Base-by-base conservation (phyloP, 2,888 invertebrate species). In the Troglohyphantes excavatus region DNA sequence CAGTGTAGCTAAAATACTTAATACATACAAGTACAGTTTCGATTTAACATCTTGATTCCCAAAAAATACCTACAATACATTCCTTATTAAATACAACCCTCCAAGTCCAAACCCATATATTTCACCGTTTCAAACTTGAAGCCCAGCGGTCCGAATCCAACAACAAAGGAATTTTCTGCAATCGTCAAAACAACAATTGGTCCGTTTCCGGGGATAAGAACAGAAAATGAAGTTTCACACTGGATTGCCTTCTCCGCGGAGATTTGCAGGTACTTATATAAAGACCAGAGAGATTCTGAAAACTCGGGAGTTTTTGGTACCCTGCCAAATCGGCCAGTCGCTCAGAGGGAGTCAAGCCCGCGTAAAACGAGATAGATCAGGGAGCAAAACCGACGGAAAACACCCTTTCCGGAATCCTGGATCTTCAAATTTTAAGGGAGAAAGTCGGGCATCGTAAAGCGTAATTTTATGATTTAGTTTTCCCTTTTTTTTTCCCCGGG, bases 161-260 rank as follows among this genome's bases (percentile, higher is more conserved):
- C n/a, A 53, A 53, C 53, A 53, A 53, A 13, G n/a, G n/a, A 9
- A 53, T 17, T 53, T n/a, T n/a, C n/a, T n/a, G n/a, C 53, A 53
- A 53, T 13, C n/a, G 46, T 43, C 72, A 72, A n/a, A 72, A 72
- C 72, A 72, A 72, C 67, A 81, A 81, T 81, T 68, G 79, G 79
- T 53, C 79, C 68, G 68, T 81, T 81, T 81, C 68, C 79, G 27
- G 53, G 78, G 63, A 39, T 78, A 39, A 17, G 26, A 17, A 17
- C 78, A 78, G 81, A 63, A 73, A 83, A 73, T 83, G 83, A 83
- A 83, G 83, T 83, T 83, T 83, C 65, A 61, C 83, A 63, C 83
- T 43, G 73, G 73, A 83, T 73, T 83, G 73, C 73, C 29, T 39
- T 39, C 46, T 26, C 43, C 86, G 26, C n/a, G 43, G 78, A 84